A percentile compares a stretch with the other conserved stretches of the same genome.
Conservation (phyloP, 2,113 vertebrate species). For the Micronycteris hirsuta region DNA sequence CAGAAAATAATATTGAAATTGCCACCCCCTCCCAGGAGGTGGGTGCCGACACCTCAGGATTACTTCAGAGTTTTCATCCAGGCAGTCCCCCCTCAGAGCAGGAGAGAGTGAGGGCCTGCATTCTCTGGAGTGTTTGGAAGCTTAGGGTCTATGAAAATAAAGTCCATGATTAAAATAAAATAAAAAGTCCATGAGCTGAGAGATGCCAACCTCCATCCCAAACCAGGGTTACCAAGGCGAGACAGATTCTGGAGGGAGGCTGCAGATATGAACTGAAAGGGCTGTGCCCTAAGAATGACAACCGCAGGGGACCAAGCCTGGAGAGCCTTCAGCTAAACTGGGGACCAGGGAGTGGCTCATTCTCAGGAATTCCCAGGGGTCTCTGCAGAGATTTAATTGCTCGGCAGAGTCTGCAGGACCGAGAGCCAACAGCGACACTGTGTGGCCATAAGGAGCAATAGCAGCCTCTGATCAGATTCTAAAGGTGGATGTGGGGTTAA, state of each 20-base stretch:
- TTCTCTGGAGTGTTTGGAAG: not conserved
- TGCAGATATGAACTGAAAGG: not conserved
- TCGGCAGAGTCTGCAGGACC: not conserved
- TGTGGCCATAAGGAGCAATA: not conserved
- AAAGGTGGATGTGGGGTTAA: rapidly evolving
- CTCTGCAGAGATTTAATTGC: not conserved
- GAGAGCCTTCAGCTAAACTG: not conserved
- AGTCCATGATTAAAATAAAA: not conserved
- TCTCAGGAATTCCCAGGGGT: not conserved
- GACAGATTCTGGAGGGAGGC: not conserved
- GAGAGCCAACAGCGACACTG: constrained; percentile 56
- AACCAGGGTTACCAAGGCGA: not conserved
- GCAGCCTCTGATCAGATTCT: not conserved
- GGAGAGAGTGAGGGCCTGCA: not conserved
- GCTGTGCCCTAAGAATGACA: not conserved
- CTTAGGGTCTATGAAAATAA: not conserved
- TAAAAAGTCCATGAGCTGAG: not conserved
- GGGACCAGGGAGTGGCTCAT: no score
- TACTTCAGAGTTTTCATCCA: not conserved
- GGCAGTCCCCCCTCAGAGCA: not conserved
- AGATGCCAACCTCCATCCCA: not conserved
- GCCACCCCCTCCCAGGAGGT: not conserved
- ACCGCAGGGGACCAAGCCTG: no score
- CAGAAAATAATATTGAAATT: not conserved
- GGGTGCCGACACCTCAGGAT: not conserved